Base-by-base conservation (phyloP, 2,797 vertebrate species). In the Coranthus polyacanthus region DNA sequence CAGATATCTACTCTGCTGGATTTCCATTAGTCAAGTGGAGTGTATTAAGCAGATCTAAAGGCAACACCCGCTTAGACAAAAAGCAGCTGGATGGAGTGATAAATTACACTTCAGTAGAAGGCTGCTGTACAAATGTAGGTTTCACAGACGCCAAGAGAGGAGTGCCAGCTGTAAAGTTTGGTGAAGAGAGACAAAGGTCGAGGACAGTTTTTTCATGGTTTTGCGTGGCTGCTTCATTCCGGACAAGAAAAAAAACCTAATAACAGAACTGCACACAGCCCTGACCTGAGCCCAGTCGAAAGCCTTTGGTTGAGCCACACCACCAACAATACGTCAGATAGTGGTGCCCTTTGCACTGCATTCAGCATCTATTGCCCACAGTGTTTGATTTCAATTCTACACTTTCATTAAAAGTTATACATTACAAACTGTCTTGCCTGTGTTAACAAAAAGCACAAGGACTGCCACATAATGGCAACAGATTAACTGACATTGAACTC, bases 401-500 rank as follows among this genome's bases (percentile, higher is more conserved):
- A 45, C 12, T 44, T 57, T 52, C 36, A 61, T 47, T 22, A 16
- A 36, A 58, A 67, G 38, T 12, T 45, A 41, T 13, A n/a, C 44
- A 36, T 46, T 22, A 36, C 34, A 47, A 75, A 55, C 24, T 4
- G 6, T 43, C 46, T 53, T 17, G 60, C 18, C 32, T 10, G 21
- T 49, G 26, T 29, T 26, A 70, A 60, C 24, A 62, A 52, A 44
- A 76, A 60, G 29, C 66, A 65, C 62, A 60, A 43, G 62, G 59
- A 29, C 39, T 6, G 21, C 37, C 54, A 65, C 41, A 24, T 13
- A 45, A 39, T 29, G 10, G 42, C 71, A 69, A 56, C 24, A 75
- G 58, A 77, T 74, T 73, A 44, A 49, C 75, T 63, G 63, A 56
- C 75, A 76, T 81, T 75, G 58, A 78, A 64, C 84, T 68, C 72